Conservation (phyloP, 1,140 invertebrate species). For the Parasteatoda tepidariorum region DNA sequence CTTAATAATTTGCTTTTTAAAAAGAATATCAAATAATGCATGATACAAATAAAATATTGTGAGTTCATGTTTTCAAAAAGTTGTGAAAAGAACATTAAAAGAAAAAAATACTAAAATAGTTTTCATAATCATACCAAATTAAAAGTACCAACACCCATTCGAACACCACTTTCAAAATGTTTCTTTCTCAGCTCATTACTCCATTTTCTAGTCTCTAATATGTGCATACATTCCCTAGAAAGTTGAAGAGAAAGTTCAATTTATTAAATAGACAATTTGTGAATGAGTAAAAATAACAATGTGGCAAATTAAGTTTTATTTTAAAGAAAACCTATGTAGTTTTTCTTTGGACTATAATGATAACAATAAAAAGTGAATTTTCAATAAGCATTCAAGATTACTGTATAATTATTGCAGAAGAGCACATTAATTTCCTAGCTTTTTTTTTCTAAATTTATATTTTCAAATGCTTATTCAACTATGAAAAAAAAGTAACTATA, state of each 20-base stretch:
- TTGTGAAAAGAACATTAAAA: too few relatives aligned
- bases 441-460: too few relatives aligned
- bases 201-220: conserved; percentile 82
- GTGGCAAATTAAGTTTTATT: too few relatives aligned
- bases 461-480: too few relatives aligned
- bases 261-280: background rate
- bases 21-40: too few relatives aligned
- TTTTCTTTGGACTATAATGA: background rate
- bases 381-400: background rate
- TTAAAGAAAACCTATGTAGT: too few relatives aligned
- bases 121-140: conserved; percentile 76
- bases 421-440: too few relatives aligned
- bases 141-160: conserved; percentile 91
- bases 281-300: background rate
- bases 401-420: background rate
- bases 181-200: conserved; percentile 69
- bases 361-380: background rate
- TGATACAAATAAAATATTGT: too few relatives aligned
- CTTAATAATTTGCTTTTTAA: too few relatives aligned
- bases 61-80: background rate
- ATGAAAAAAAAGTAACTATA: too few relatives aligned
- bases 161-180: conserved; percentile 89
- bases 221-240: conserved; percentile 84
- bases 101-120: too few relatives aligned
- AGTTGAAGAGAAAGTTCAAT: background rate